These are phyloP conservation scores for Drosophila anomalipes DNA, from an alignment of 2,888 invertebrate genomes.

Conservation along the genomic window DNA sequence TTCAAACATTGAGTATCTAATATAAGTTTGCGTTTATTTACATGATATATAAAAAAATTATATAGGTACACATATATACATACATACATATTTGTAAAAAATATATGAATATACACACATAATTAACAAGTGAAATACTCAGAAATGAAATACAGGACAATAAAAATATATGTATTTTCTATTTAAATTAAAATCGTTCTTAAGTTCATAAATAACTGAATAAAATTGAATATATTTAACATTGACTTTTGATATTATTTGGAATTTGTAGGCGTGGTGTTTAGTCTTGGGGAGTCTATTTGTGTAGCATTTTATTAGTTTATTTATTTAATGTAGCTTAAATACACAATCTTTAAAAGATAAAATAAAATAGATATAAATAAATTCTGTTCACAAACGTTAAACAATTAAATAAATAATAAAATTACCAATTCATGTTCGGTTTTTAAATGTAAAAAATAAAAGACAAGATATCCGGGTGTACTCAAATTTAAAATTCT, in stretches of 20 bases:
- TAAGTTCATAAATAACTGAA: constrained; percentile 51
- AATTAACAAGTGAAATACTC: constrained; percentile 63
- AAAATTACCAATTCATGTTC: neutral
- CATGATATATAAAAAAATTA: neutral
- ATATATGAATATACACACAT: constrained; percentile 9
- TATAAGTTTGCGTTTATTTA: constrained; percentile 32
- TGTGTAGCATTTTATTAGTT: neutral
- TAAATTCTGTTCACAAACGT: too few relatives aligned
- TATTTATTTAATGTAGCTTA: neutral
- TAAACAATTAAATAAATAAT: neutral
- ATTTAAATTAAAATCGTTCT: constrained; percentile 48
- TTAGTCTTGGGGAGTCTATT: neutral
- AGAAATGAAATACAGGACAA: constrained; percentile 72
- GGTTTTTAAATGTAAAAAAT: too few relatives aligned
- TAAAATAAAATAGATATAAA: too few relatives aligned
- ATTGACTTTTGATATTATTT: neutral
- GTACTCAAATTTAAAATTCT: too few relatives aligned
- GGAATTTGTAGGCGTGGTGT: neutral
- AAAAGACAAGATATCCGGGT: too few relatives aligned
- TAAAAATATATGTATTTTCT: constrained; percentile 57
- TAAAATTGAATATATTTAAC: constrained; percentile 30
- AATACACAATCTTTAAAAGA: neutral
- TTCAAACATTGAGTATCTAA: constrained; percentile 22
- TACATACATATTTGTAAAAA: constrained; percentile 20
- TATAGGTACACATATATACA: constrained; percentile 27